Evolutionary conservation across 2,113 vertebrate species (phyloP).

Genomic region (Gasterosteus aculeatus): DNA sequence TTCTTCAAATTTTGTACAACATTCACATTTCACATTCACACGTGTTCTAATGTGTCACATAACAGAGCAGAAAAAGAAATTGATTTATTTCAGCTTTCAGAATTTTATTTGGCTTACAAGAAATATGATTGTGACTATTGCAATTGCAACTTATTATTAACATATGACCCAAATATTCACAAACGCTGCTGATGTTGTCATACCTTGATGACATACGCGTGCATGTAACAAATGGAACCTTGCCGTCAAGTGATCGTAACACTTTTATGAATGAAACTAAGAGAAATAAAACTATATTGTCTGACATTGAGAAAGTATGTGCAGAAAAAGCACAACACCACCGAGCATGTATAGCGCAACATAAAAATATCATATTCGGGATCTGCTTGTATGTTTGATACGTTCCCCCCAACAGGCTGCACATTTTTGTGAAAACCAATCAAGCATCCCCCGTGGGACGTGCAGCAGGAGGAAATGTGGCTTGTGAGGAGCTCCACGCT

Average conservation of each 20-base stretch:
- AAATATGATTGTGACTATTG: background rate
- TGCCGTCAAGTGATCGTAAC: background rate
- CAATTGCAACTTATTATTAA: background rate
- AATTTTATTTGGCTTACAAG: background rate
- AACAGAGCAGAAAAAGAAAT: too few species aligned
- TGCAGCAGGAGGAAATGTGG: background rate
- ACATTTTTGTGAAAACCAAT: conserved; percentile 21
- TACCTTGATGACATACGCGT: too few species aligned
- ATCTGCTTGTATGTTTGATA: conserved; percentile 11
- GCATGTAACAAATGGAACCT: background rate
- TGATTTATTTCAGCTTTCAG: background rate
- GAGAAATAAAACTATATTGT: background rate
- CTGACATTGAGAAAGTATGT: background rate
- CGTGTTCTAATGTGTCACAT: background rate
- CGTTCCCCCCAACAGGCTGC: conserved; percentile 4
- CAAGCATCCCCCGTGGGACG: conserved; percentile 3
- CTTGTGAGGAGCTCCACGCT: background rate
- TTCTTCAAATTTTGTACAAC: background rate
- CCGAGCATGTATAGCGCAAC: background rate
- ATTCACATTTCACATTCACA: background rate
- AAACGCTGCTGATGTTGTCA: too few species aligned
- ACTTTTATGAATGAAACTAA: background rate
- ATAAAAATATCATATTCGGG: background rate
- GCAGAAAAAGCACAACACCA: background rate
- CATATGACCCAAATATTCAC: background rate